Conservation (phyloP, 2,797 vertebrate species). For the Botia almorhae region DNA sequence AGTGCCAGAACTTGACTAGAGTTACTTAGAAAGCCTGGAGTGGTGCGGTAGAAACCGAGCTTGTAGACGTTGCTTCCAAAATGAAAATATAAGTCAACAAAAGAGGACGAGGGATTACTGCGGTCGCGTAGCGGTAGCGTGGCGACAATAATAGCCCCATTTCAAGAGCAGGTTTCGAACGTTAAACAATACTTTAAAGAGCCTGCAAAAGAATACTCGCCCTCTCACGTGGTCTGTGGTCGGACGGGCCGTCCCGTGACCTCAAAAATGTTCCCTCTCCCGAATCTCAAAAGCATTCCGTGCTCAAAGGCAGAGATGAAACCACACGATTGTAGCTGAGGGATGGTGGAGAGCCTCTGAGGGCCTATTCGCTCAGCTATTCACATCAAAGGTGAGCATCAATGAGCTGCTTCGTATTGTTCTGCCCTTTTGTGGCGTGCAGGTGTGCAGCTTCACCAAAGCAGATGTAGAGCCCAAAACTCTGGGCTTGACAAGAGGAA, state of each 20-base stretch:
- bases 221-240: conserved; percentile 47
- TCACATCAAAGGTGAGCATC: conserved; percentile 76
- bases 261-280: conserved; percentile 24
- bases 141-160: not conserved
- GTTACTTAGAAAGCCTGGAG: not conserved
- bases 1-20: not conserved
- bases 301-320: conserved; percentile 50
- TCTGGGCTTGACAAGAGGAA: conserved; percentile 66
- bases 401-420: conserved; percentile 63
- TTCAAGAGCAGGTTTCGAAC: conserved; percentile 33
- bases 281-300: conserved; percentile 47
- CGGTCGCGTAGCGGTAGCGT: not conserved
- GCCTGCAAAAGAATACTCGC: conserved; percentile 18
- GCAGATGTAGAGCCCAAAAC: conserved; percentile 61
- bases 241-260: not conserved
- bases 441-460: conserved; percentile 74
- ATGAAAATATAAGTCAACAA: not conserved
- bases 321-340: conserved; percentile 43
- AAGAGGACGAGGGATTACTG: not conserved
- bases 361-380: conserved; percentile 64
- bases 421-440: conserved; percentile 71
- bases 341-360: conserved; percentile 56
- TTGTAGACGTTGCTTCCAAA: not conserved
- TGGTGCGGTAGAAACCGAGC: not conserved
- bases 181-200: conserved; percentile 48